Evolutionary conservation across 2,797 vertebrate species (phyloP), one percentile per base, ranked within the genome.

Genomic region (Scarus forsteni): DNA sequence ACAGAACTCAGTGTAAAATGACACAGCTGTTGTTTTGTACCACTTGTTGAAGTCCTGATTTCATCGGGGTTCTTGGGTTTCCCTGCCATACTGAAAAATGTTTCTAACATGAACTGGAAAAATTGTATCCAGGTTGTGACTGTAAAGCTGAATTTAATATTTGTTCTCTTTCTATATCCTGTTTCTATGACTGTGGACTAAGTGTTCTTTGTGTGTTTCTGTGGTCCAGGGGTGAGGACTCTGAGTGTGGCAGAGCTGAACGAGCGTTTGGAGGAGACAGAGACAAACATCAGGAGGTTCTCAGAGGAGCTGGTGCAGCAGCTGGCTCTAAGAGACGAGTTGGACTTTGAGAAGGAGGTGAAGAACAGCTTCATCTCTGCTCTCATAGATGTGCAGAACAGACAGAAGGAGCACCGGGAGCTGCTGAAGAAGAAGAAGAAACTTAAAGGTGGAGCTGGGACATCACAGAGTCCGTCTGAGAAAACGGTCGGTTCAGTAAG

Each of bases 331-430:
- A 92, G 98, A 69, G 98, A 99, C n/a, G 98, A 99, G 88, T 93
- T 99, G 77, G 97, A 98, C 70, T 99, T 99, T 77, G 97, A 99
- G 85, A 99, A 99, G 77, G 98, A 99, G 88, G 98, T 99, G 90
- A 98, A 99, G 90, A 98, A 99, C 93, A 95, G 96, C 86, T 99
- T 99, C 85, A 99, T 99, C 90, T 98, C 97, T 1, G 92, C 96
- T n/a, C 96, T 99, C 78, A 99, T 99, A 0, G 97, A 99, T 52
- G 96, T 99, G 3, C 98, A 99, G 46, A 99, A 98, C 90, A 95
- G 96, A 11, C 97, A 98, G 93, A 96, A 98, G 80, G 96, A 98
- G 65, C 95, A 97, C 77, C 95, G 95, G 60, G 98, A 99, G 89
- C 94, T 89, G 0, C 84, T 96, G 70, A 99, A 93, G 92, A 99